A percentile compares a stretch with the other conserved stretches of the same genome.
These are phyloP conservation scores for Macroglossus sobrinus DNA, from an alignment of 2,113 vertebrate genomes.

Conservation along the genomic window DNA sequence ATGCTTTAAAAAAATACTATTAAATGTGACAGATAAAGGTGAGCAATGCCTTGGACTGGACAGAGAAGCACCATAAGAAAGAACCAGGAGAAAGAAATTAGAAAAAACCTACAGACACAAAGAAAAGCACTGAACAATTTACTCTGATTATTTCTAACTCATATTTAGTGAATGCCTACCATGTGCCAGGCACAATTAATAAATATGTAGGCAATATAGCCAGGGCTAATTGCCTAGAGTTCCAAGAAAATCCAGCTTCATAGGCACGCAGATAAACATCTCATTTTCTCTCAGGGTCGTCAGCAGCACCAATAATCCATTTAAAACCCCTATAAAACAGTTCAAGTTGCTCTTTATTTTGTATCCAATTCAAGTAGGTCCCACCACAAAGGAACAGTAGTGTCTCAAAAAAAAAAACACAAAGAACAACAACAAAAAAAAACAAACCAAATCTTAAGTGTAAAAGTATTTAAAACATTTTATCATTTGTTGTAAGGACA, in stretches of 20 bases:
- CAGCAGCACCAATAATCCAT: not conserved
- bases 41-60: not conserved
- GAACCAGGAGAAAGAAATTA: not conserved
- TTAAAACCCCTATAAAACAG: not conserved
- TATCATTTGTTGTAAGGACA: slow-evolving; percentile 30
- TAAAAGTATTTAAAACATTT: not conserved
- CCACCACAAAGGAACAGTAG: not conserved
- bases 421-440: not conserved
- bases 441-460: not conserved
- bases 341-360: not conserved
- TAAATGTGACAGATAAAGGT: not conserved
- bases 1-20: not conserved
- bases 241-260: not conserved
- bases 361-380: not conserved
- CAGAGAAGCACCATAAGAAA: not conserved
- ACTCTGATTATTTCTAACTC: slow-evolving; percentile 9
- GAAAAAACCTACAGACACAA: not conserved
- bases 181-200: slow-evolving; percentile 19
- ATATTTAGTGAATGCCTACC: slow-evolving; percentile 22
- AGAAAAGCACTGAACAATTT: not conserved
- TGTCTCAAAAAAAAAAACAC: not conserved
- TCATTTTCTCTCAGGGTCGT: not conserved
- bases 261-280: not conserved
- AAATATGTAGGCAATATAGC: not conserved
- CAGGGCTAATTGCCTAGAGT: not conserved